Conservation (phyloP, 2,888 invertebrate species). For the Papilio gigon region DNA sequence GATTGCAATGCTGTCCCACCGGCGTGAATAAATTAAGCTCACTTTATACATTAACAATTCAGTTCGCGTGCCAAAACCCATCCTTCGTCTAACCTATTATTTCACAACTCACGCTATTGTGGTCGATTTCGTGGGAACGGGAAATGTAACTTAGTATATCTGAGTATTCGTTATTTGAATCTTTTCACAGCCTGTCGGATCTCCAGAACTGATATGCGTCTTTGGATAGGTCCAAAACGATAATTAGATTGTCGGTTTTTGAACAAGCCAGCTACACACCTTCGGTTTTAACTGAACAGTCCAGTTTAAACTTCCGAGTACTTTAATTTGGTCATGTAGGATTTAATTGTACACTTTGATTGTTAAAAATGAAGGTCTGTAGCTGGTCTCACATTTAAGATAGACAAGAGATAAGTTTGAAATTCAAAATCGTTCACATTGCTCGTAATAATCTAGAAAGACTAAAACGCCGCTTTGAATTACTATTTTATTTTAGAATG, state of each 20-base stretch:
- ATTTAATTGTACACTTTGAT: no score
- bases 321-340: no score
- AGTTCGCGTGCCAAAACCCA: conserved; percentile 48
- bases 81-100: conserved; percentile 51
- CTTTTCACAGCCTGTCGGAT: conserved; percentile 27
- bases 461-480: background rate
- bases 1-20: conserved; percentile 36
- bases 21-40: conserved; percentile 35
- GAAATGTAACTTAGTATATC: conserved; percentile 57
- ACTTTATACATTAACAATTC: conserved; percentile 43
- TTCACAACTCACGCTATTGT: conserved; percentile 54
- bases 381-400: conserved; percentile 33
- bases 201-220: conserved; percentile 58
- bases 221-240: conserved; percentile 57
- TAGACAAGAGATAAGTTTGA: conserved; percentile 30
- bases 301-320: no score
- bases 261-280: no score
- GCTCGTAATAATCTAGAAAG: background rate
- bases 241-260: conserved; percentile 31
- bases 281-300: no score
- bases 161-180: conserved; percentile 36
- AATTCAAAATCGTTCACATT: conserved; percentile 8
- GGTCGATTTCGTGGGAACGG: conserved; percentile 68
- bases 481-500: background rate
- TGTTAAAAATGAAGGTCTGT: no score